Evolutionary conservation across 2,888 invertebrate genomes (phyloP).

Genomic region (Cybosia mesomella): DNA sequence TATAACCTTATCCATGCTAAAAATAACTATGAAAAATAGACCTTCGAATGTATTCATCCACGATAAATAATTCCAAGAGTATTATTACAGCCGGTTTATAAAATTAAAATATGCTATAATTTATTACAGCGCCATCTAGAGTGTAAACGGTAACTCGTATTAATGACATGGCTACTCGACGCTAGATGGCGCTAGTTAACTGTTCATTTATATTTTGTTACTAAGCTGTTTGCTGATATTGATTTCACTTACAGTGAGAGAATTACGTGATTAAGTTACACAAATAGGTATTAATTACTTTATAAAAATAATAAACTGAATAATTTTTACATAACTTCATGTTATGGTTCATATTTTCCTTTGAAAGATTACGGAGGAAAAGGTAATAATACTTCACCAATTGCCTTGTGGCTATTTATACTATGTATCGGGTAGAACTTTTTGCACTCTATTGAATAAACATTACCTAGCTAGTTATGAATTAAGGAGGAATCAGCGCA

Average conservation of each 20-base stretch:
- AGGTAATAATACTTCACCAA: background rate
- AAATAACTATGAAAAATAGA: constrained; percentile 12
- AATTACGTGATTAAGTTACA: background rate
- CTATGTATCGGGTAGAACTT: background rate
- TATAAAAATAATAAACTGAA: background rate
- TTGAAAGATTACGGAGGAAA: background rate
- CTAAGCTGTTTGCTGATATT: no score
- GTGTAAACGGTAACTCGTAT: constrained; percentile 1
- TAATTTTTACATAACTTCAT: background rate
- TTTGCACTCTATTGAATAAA: background rate
- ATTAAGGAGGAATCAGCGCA: no score
- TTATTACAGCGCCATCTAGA: constrained; percentile 54
- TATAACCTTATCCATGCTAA: constrained; percentile 5
- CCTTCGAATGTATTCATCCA: constrained; percentile 16
- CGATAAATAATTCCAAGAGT: constrained; percentile 9
- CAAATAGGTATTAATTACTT: background rate
- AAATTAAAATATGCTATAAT: background rate
- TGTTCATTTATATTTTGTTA: background rate
- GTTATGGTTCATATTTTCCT: background rate
- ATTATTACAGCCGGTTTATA: background rate
- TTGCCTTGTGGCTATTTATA: background rate
- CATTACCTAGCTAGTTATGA: no score
- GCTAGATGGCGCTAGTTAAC: constrained; percentile 59
- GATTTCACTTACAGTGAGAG: no score
- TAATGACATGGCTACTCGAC: constrained; percentile 62